Evolutionary conservation across 2,888 invertebrate species (phyloP).

Genomic region (Cylindroiulus punctatus): DNA sequence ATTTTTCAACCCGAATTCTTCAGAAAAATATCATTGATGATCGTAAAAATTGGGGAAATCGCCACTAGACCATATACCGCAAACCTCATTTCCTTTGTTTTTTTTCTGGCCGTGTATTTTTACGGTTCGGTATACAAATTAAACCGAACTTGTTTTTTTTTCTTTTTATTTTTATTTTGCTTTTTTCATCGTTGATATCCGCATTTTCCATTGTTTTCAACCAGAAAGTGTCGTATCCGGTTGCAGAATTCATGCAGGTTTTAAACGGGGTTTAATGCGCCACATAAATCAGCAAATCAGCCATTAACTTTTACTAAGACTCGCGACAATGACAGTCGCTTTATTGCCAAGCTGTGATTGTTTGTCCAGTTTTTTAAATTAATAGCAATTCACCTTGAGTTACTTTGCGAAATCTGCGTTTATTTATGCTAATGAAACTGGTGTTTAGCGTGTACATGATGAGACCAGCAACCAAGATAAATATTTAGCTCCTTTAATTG

Average conservation of each 20-base stretch:
- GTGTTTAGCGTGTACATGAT: too few relatives aligned
- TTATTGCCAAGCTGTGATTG: too few relatives aligned
- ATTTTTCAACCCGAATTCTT: neutral
- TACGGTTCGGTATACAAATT: slow-evolving; percentile 14
- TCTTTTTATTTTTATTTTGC: neutral
- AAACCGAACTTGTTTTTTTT: neutral
- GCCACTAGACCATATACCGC: neutral
- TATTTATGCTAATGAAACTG: neutral
- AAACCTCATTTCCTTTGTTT: slow-evolving; percentile 23
- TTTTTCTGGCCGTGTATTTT: neutral
- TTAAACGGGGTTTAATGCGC: neutral
- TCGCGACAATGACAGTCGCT: neutral
- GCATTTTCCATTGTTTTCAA: neutral
- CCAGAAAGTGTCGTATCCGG: neutral
- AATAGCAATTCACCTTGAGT: neutral
- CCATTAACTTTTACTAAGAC: neutral
- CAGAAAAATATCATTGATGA: neutral
- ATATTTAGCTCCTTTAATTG: too few relatives aligned
- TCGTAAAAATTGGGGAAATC: neutral
- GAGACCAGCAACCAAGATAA: too few relatives aligned
- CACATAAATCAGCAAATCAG: neutral
- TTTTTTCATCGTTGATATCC: neutral
- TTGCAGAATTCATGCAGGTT: neutral
- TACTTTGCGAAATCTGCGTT: neutral
- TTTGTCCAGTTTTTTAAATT: too few relatives aligned